Conservation (phyloP, 1,140 invertebrate genomes). For the Lepidotrigona ventralis region DNA sequence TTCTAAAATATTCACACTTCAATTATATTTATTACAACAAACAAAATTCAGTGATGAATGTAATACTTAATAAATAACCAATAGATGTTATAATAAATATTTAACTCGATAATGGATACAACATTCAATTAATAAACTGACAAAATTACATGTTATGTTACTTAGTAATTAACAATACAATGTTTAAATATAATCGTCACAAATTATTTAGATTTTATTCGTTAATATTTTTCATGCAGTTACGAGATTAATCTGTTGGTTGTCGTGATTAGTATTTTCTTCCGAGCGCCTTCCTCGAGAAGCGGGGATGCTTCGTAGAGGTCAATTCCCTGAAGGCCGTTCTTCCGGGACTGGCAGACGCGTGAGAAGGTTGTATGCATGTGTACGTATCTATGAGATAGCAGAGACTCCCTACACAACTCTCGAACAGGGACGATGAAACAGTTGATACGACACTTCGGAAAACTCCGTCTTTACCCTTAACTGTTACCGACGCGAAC, state of each 20-base stretch:
- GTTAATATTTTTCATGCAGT: not conserved
- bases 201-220: too few species aligned
- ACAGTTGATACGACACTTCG: conserved; percentile 19
- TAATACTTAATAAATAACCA: not conserved
- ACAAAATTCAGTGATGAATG: not conserved
- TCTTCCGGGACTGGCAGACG: conserved; percentile 68
- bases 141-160: too few species aligned
- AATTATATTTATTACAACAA: not conserved
- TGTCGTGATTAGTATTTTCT: conserved; percentile 23
- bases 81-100: too few species aligned
- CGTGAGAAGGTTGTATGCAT: conserved; percentile 50
- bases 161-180: too few species aligned
- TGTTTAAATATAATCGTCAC: too few species aligned
- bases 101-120: too few species aligned
- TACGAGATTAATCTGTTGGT: too few species aligned
- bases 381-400: conserved; percentile 34
- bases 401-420: conserved; percentile 31
- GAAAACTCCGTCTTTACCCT: conserved; percentile 24
- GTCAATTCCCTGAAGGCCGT: conserved; percentile 71
- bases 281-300: conserved; percentile 1
- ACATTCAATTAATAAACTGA: too few species aligned
- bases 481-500: conserved; percentile 34
- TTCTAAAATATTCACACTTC: too few species aligned
- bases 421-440: conserved; percentile 35
- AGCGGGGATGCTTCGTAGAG: conserved; percentile 43